A percentile compares a stretch with the other conserved stretches of the same genome.
phyloP scores from a whole-genome alignment of 2,797 vertebrate species.

The Dicrostonyx torquatus region DNA sequence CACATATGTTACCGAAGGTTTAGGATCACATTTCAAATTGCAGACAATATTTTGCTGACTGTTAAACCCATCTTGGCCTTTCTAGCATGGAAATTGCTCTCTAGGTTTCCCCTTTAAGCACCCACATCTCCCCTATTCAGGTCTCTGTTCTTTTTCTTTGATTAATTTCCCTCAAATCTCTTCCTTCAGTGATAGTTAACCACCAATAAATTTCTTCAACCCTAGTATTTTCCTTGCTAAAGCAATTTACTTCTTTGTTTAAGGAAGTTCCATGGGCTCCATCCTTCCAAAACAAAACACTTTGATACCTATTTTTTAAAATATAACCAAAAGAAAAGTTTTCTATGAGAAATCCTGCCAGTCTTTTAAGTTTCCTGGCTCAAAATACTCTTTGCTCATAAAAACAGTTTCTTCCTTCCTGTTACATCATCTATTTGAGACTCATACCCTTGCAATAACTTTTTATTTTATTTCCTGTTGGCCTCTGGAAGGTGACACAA shows the following conservation, averaged over 20 bases:
- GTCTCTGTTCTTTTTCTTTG: neutral
- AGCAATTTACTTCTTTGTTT: neutral
- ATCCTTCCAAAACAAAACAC: constrained; percentile 30
- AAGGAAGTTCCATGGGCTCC: neutral
- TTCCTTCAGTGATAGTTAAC: constrained; percentile 4
- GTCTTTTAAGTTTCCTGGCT: constrained; percentile 59
- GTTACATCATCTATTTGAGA: constrained; percentile 40
- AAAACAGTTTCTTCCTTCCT: constrained; percentile 63
- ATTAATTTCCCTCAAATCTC: neutral
- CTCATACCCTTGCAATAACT: constrained; percentile 1
- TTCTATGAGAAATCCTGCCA: constrained; percentile 46
- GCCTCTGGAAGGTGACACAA: constrained; percentile 37
- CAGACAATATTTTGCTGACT: neutral
- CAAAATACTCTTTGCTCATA: constrained; percentile 51
- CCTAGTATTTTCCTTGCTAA: neutral
- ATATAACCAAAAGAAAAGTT: constrained; percentile 45
- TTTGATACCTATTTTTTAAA: constrained; percentile 17
- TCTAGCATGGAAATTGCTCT: neutral
- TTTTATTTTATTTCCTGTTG: constrained; percentile 68
- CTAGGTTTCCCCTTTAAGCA: neutral
- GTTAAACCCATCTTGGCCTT: neutral
- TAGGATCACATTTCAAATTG: neutral
- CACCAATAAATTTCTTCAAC: neutral
- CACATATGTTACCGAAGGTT: neutral
- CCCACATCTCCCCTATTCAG: neutral